Evolutionary conservation across 1,140 invertebrate genomes (phyloP), one percentile per base, ranked within the genome.

Genomic region (Drosophila sproati): DNA sequence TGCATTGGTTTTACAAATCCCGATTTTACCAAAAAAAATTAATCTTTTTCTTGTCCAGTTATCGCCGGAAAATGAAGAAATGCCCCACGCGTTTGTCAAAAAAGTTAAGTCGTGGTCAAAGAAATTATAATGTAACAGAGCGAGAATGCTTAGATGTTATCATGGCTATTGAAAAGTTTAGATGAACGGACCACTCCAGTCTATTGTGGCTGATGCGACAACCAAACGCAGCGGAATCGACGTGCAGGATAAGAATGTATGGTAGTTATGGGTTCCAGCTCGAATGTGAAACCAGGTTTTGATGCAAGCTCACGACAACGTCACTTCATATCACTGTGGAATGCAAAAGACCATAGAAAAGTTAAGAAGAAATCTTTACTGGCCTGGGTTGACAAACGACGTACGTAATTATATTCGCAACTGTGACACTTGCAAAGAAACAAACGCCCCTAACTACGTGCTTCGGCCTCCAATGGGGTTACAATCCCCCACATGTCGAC

Each of bases 41-140:
- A n/a, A n/a, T n/a, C n/a, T n/a, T 45, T 45, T 55, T 7, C 54
- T 39, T 4, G 34, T 55, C 4, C 51, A 52, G n/a, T n/a, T 34
- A 2, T 52, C 50, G 2, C 1, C 20, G 1, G 31, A 2, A n/a
- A 34, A 37, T 37, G 7, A 37, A 2, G 54, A 55, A 39, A 28
- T 20, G 34, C 34, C 54, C 4, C 28, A 39, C 2, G 35, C 35
- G 0, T 39, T 39, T 55, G 12, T 39, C 52, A 37, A 55, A 55
- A 20, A 55, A 55, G 20, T 28, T 12, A 8, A 28, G 2, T 8
- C n/a, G 6, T 5, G 12, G 6, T 2, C 52, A 37, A 3, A n/a
- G 35, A 20, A 55, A 55, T 4, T 55, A 39, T 28, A 39, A 12
- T 39, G 12, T 55, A 28, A 10, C 34, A 0, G 54, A 55, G 8